These are phyloP conservation scores for Siderastrea radians DNA, from an alignment of 92 coral and sea anemone species.

Conservation along the genomic window DNA sequence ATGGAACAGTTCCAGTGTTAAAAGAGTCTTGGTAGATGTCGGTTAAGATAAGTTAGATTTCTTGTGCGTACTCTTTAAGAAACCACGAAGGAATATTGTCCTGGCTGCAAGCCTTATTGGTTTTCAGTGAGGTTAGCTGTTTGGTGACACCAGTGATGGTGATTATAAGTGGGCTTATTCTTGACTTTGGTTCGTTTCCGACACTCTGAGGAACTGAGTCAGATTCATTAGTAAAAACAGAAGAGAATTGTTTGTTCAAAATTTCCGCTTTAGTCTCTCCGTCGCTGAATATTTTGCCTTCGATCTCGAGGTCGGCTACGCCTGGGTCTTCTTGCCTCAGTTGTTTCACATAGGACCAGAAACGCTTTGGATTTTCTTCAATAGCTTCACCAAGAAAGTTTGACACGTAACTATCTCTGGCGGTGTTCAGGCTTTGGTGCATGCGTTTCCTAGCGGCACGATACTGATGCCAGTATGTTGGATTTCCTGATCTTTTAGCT, in stretches of 20 bases:
- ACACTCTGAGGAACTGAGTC: conserved; percentile 9
- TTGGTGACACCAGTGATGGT: conserved; percentile 6
- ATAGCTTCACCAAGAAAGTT: conserved; percentile 16
- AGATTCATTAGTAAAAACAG: conserved; percentile 25
- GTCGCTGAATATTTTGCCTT: neutral
- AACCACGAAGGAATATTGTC: conserved; percentile 44
- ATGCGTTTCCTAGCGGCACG: conserved; percentile 49
- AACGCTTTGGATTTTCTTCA: neutral
- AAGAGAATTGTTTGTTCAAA: conserved; percentile 29
- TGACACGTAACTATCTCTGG: conserved; percentile 34
- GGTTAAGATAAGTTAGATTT: neutral
- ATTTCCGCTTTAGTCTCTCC: conserved; percentile 29
- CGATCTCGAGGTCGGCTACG: conserved; percentile 28
- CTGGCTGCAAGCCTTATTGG: conserved; percentile 47
- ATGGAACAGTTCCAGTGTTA: conserved; percentile 9
- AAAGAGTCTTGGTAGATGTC: conserved; percentile 28
- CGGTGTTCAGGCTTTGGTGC: conserved; percentile 36
- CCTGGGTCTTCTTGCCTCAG: conserved; percentile 39
- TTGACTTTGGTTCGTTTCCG: conserved; percentile 20
- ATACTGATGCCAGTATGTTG: conserved; percentile 40
- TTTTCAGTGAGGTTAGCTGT: conserved; percentile 14
- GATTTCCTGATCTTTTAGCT: conserved; percentile 51
- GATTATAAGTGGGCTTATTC: conserved; percentile 17
- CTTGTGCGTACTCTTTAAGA: conserved; percentile 26
- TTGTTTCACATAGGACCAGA: conserved; percentile 23